phyloP scores from a whole-genome alignment of 1,140 invertebrate genomes.

The Musca domestica region DNA sequence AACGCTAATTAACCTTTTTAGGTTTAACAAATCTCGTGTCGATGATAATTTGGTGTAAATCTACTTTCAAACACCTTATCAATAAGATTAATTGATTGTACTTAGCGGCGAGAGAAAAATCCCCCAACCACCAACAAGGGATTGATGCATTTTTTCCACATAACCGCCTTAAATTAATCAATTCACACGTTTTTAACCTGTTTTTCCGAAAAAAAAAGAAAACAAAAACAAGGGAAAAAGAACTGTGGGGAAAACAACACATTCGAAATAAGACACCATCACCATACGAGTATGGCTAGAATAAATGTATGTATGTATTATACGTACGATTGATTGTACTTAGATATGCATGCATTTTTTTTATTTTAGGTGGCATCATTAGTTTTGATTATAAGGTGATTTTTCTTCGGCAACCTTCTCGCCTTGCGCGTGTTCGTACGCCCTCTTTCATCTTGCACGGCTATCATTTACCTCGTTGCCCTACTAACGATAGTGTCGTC shows the following conservation, averaged over 20 bases:
- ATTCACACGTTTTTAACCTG: conserved; percentile 1
- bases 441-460: too few relatives aligned
- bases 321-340: too few relatives aligned
- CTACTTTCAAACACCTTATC: conserved; percentile 7
- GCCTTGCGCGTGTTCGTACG: too few relatives aligned
- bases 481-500: too few relatives aligned
- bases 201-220: not conserved
- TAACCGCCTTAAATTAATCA: conserved; percentile 15
- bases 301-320: too few relatives aligned
- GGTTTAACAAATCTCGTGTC: too few relatives aligned
- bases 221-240: not conserved
- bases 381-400: conserved; percentile 14
- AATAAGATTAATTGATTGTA: conserved; percentile 15
- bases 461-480: too few relatives aligned
- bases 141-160: not conserved
- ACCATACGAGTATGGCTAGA: too few relatives aligned
- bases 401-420: not conserved
- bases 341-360: conserved; percentile 10
- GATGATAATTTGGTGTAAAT: conserved; percentile 1
- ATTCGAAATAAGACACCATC: too few relatives aligned
- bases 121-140: not conserved
- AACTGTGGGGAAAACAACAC: not conserved
- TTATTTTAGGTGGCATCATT: conserved; percentile 7
- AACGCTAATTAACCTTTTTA: too few relatives aligned
- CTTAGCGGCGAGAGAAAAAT: not conserved